Conservation (phyloP, 53 echinoderm and acorn worm species). For the Hippasteria phrygiana region DNA sequence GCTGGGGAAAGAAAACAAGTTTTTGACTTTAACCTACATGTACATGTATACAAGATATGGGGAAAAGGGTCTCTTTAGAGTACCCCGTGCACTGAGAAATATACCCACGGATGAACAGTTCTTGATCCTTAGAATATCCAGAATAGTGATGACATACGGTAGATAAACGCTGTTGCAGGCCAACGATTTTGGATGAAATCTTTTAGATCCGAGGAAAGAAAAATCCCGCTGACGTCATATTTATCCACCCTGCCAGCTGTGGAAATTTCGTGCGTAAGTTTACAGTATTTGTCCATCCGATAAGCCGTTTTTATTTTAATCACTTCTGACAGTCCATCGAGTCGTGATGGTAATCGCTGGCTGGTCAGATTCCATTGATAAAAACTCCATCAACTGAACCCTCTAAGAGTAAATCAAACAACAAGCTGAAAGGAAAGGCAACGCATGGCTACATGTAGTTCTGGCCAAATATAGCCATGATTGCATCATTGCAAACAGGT, state of each 20-base stretch:
- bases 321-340: background rate
- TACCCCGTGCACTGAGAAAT: too few species aligned
- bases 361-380: slow-evolving; percentile 21
- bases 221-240: slow-evolving; percentile 3
- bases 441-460: background rate
- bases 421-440: background rate
- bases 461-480: too few species aligned
- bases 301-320: background rate
- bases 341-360: slow-evolving; percentile 6
- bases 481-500: slow-evolving; percentile 11
- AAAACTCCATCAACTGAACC: slow-evolving; percentile 16
- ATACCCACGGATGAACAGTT: too few species aligned
- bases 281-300: slow-evolving; percentile 26
- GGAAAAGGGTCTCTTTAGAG: too few species aligned
- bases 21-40: too few species aligned
- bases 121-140: too few species aligned
- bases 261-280: background rate
- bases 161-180: too few species aligned
- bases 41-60: too few species aligned
- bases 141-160: too few species aligned
- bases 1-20: too few species aligned
- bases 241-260: background rate
- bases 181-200: background rate
- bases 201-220: background rate
- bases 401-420: slow-evolving; percentile 21